A percentile compares a stretch with the other conserved stretches of the same genome.
phyloP scores from a whole-genome alignment of 1,140 invertebrate species.

The Leptinotarsa lineolata region DNA sequence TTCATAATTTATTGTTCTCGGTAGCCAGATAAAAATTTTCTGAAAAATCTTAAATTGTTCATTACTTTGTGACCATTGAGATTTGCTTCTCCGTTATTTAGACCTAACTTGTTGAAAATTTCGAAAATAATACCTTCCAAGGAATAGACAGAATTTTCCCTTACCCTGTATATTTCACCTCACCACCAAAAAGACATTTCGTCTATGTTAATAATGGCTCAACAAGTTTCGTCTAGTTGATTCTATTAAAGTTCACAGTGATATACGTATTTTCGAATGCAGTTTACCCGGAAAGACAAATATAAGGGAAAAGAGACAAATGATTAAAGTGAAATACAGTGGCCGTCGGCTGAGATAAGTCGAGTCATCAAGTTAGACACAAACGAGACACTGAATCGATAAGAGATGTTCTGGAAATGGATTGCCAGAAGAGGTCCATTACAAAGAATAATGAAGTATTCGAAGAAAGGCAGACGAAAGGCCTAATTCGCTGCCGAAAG shows the following conservation, averaged over 20 bases:
- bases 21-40: no score
- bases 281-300: slow-evolving; percentile 1
- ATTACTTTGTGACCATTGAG: no score
- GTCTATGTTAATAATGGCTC: background rate
- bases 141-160: no score
- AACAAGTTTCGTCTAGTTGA: background rate
- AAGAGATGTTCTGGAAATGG: slow-evolving; percentile 22
- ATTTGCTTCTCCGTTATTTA: no score
- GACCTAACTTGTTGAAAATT: background rate
- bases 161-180: background rate
- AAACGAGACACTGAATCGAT: slow-evolving; percentile 24
- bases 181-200: background rate
- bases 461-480: background rate
- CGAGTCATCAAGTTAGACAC: slow-evolving; percentile 23
- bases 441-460: slow-evolving; percentile 9
- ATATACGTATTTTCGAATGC: background rate
- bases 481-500: background rate
- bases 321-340: slow-evolving; percentile 20
- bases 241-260: background rate
- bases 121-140: background rate
- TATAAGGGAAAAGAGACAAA: slow-evolving; percentile 22
- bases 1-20: no score
- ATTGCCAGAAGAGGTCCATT: slow-evolving; percentile 9
- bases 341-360: slow-evolving; percentile 19
- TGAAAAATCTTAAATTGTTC: no score